Evolutionary conservation across 2,888 invertebrate species (phyloP).

Genomic region (Girardia tigrina): DNA sequence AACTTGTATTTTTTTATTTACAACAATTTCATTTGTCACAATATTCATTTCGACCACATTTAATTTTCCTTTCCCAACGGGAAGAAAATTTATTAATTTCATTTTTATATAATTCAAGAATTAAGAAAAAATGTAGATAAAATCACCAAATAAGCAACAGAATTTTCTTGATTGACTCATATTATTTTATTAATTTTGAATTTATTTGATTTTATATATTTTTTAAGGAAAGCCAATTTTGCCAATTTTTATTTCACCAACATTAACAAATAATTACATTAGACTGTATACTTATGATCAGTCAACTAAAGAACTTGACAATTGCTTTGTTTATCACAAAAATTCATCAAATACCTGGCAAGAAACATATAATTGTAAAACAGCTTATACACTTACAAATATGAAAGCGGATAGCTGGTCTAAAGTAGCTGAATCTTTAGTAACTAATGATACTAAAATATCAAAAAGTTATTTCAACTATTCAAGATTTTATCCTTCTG

Average conservation of each 20-base stretch:
- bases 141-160: too few relatives aligned
- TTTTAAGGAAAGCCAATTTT: background rate
- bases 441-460: background rate
- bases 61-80: too few relatives aligned
- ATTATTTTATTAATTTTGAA: too few relatives aligned
- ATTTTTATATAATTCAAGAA: too few relatives aligned
- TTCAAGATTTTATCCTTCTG: background rate
- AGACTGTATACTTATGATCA: background rate
- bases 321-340: background rate
- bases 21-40: too few relatives aligned
- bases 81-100: too few relatives aligned
- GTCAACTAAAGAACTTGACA: background rate
- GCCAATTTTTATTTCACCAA: background rate
- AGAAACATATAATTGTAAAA: background rate
- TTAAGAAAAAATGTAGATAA: too few relatives aligned
- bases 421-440: background rate
- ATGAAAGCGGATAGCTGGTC: background rate
- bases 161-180: too few relatives aligned
- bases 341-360: background rate
- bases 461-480: background rate
- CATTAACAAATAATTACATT: background rate
- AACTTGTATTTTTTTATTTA: too few relatives aligned
- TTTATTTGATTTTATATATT: too few relatives aligned
- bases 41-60: too few relatives aligned
- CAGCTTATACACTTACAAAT: background rate